Evolutionary conservation across 2,113 vertebrate genomes (phyloP).

Genomic region (Progne subis): DNA sequence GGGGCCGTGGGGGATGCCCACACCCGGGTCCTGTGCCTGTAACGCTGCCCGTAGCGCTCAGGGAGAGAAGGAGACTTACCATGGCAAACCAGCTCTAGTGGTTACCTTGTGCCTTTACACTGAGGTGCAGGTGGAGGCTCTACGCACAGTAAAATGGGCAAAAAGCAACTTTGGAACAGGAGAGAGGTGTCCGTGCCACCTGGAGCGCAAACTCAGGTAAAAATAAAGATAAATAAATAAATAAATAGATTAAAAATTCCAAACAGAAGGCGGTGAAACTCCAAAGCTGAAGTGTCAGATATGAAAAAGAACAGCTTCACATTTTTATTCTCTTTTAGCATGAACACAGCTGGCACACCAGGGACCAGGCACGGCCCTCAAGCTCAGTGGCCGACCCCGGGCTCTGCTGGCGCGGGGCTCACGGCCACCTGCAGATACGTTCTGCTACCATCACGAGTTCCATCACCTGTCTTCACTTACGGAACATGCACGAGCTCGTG

Average conservation of each 20-base stretch:
- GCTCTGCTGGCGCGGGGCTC: background rate
- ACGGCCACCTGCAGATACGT: rapidly evolving
- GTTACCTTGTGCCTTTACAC: conserved; percentile 35
- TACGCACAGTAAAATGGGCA: background rate
- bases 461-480: background rate
- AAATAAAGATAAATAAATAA: background rate
- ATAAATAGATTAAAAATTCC: background rate
- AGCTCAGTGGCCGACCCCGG: rapidly evolving
- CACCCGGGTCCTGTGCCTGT: background rate
- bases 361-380: background rate
- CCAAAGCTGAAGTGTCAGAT: background rate
- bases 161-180: conserved; percentile 2
- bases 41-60: background rate
- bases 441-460: background rate
- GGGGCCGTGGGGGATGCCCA: background rate
- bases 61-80: background rate
- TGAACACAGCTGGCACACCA: background rate
- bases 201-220: background rate
- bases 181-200: background rate
- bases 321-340: background rate
- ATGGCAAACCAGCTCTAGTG: background rate
- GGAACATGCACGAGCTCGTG: background rate
- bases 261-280: background rate
- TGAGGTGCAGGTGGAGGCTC: conserved; percentile 9
- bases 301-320: background rate